Evolutionary conservation across 2,113 vertebrate genomes (phyloP).

Genomic region (Zingel zingel): DNA sequence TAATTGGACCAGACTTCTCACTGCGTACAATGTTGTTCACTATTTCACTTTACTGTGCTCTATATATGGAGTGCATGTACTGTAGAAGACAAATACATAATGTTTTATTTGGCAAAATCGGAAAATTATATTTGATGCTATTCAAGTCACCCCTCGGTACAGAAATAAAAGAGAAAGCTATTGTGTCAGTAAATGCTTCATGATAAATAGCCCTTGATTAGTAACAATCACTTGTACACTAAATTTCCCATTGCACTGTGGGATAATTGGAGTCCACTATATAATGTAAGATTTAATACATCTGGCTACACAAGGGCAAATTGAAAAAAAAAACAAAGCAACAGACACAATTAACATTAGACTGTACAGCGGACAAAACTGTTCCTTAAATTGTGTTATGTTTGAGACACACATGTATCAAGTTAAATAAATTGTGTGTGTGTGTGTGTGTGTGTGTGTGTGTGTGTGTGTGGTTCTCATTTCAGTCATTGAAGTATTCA

Average conservation of each 20-base stretch:
- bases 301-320: neutral
- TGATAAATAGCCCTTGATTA: neutral
- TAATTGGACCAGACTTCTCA: slow-evolving; percentile 23
- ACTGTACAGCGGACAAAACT: neutral
- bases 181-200: neutral
- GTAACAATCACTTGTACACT: neutral
- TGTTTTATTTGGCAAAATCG: neutral
- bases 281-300: neutral
- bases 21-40: slow-evolving; percentile 30
- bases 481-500: slow-evolving; percentile 98
- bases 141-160: slow-evolving; percentile 2
- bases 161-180: neutral
- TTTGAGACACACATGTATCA: neutral
- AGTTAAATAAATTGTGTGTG: slow-evolving; percentile 1
- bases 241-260: neutral
- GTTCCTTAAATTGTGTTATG: neutral
- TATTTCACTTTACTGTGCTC: slow-evolving; percentile 27
- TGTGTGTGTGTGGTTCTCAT: slow-evolving; percentile 14
- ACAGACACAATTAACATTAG: neutral
- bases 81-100: neutral
- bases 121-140: slow-evolving; percentile 3
- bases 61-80: neutral
- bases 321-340: neutral
- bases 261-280: neutral
- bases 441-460: slow-evolving; percentile 32